Percentiles rank a stretch among this genome's conserved stretches.
Evolutionary conservation across 2,888 invertebrate genomes (phyloP).

Genomic region (Mesorhabditis belari): DNA sequence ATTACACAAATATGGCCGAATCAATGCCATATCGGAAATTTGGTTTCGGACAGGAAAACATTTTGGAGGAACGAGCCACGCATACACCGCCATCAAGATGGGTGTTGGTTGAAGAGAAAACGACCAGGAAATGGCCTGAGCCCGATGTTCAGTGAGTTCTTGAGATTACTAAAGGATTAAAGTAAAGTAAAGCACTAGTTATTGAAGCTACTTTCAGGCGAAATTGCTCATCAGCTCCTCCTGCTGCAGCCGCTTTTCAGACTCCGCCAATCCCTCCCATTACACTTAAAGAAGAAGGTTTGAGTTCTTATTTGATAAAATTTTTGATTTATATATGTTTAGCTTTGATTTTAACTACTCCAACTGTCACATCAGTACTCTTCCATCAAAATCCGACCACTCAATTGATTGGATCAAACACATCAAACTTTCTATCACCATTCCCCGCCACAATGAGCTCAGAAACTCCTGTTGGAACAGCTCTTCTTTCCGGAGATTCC

Average conservation of each 20-base stretch:
- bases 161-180: background rate
- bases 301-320: background rate
- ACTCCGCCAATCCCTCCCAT: slow-evolving; percentile 1
- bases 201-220: background rate
- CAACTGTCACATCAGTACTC: no score
- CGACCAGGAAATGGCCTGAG: slow-evolving; percentile 16
- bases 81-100: slow-evolving; percentile 51
- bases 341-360: no score
- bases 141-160: slow-evolving; percentile 3
- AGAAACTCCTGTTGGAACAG: background rate
- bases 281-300: background rate
- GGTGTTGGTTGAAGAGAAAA: slow-evolving; percentile 28
- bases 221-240: background rate
- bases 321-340: background rate
- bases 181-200: no score
- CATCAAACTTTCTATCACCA: background rate
- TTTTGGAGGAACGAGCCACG: slow-evolving; percentile 40
- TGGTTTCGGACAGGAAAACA: slow-evolving; percentile 47
- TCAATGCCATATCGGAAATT: slow-evolving; percentile 16
- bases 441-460: background rate
- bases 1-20: slow-evolving; percentile 11
- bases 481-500: background rate
- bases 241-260: background rate
- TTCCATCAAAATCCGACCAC: no score
- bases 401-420: background rate